A percentile compares a stretch with the other conserved stretches of the same genome.
Conservation (phyloP, 1,140 invertebrate genomes). For the Bombus consobrinus region DNA sequence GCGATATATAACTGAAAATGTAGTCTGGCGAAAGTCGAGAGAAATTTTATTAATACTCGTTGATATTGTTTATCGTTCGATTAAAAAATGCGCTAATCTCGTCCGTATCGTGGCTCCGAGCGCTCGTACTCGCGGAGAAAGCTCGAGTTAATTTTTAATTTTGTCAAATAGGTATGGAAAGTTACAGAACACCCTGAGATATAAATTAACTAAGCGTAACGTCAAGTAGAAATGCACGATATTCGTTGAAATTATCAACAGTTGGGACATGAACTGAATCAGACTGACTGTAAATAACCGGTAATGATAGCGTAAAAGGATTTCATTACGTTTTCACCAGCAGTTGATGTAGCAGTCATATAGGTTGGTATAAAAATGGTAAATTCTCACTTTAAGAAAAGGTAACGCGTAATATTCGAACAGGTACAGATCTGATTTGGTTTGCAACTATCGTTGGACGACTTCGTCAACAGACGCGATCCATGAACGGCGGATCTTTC, state of each 20-base stretch:
- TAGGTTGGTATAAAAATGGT: not conserved
- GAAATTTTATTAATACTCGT: conserved; percentile 31
- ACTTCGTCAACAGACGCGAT: too few species aligned
- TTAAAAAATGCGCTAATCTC: conserved; percentile 1
- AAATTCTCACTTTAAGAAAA: not conserved
- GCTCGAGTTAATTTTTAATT: not conserved
- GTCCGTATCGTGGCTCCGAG: not conserved
- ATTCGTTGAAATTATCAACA: not conserved
- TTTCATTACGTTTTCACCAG: not conserved
- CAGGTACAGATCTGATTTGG: not conserved
- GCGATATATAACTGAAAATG: not conserved
- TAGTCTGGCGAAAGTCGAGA: conserved; percentile 18
- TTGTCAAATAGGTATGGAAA: conserved; percentile 14
- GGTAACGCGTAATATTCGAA: not conserved
- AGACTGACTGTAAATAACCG: not conserved
- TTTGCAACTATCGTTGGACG: too few species aligned
- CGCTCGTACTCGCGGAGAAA: not conserved
- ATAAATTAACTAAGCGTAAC: not conserved
- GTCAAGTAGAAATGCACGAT: not conserved
- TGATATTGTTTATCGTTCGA: not conserved
- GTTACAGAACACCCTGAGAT: not conserved
- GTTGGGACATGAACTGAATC: not conserved
- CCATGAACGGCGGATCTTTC: too few species aligned
- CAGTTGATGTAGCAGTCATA: not conserved
- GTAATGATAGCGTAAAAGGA: not conserved